Evolutionary conservation across 2,888 invertebrate genomes (phyloP).

Genomic region (Synanthedon tipuliformis): DNA sequence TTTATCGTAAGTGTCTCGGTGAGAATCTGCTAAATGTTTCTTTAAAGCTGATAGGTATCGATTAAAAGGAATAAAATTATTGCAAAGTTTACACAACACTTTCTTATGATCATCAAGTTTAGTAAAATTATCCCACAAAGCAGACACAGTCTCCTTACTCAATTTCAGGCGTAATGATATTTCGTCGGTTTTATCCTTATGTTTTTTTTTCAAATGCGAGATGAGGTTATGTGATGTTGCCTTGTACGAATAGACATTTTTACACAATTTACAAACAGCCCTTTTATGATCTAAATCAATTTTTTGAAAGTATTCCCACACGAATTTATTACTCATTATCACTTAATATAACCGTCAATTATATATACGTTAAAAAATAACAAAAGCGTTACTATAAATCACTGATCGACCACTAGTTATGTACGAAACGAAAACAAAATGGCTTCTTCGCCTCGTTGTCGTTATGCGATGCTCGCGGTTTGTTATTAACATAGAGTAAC

Average conservation of each 20-base stretch:
- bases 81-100: slow-evolving; percentile 8
- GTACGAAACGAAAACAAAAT: neutral
- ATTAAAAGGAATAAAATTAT: slow-evolving; percentile 8
- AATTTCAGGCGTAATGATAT: no score
- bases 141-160: no score
- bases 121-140: neutral
- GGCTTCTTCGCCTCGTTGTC: neutral
- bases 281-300: neutral
- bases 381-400: neutral
- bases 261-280: neutral
- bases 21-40: slow-evolving; percentile 6
- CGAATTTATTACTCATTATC: neutral
- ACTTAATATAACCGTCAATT: neutral
- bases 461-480: no score
- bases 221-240: neutral
- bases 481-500: no score
- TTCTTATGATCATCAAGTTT: neutral
- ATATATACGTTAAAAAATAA: neutral
- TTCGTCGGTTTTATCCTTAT: neutral
- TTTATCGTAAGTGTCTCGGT: neutral
- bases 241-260: neutral
- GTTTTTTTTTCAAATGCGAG: neutral
- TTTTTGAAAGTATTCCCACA: neutral
- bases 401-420: neutral
- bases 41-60: slow-evolving; percentile 10